Percentiles rank a stretch among this genome's conserved stretches.
Conservation (phyloP, 2,797 vertebrate genomes). For the Pseudopleuronectes americanus region DNA sequence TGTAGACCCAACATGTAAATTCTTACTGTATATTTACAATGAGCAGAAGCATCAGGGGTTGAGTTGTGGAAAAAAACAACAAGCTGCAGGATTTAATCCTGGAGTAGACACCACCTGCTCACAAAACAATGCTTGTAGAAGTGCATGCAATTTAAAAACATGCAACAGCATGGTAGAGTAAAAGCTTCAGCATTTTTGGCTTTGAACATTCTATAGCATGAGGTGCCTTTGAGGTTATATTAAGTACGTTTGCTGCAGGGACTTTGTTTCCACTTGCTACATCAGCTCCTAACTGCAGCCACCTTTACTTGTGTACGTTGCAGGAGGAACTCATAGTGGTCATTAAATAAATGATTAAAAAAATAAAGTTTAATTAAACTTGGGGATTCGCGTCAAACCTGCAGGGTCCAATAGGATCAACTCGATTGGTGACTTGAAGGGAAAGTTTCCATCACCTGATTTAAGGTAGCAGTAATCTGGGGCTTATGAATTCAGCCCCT, state of each 20-base stretch:
- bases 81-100: slow-evolving; percentile 11
- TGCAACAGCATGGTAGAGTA: not conserved
- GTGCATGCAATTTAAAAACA: not conserved
- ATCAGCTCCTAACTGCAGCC: not conserved
- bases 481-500: not conserved
- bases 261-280: too few species aligned
- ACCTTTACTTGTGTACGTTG: not conserved
- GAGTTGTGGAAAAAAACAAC: not conserved
- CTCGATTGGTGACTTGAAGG: not conserved
- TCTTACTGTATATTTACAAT: slow-evolving; percentile 11
- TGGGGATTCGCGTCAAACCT: not conserved
- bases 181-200: not conserved
- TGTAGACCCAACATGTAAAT: not conserved
- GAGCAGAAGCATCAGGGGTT: not conserved
- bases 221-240: not conserved
- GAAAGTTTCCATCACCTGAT: not conserved
- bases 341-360: not conserved
- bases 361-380: not conserved
- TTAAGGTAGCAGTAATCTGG: not conserved
- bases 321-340: not conserved
- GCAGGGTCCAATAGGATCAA: not conserved
- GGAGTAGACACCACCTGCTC: slow-evolving; percentile 2
- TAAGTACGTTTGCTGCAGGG: not conserved
- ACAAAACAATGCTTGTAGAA: not conserved
- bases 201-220: not conserved